A percentile compares a stretch with the other conserved stretches of the same genome.
These are phyloP conservation scores for Crotalus tigris DNA, from an alignment of 2,113 vertebrate species.

Conservation along the genomic window DNA sequence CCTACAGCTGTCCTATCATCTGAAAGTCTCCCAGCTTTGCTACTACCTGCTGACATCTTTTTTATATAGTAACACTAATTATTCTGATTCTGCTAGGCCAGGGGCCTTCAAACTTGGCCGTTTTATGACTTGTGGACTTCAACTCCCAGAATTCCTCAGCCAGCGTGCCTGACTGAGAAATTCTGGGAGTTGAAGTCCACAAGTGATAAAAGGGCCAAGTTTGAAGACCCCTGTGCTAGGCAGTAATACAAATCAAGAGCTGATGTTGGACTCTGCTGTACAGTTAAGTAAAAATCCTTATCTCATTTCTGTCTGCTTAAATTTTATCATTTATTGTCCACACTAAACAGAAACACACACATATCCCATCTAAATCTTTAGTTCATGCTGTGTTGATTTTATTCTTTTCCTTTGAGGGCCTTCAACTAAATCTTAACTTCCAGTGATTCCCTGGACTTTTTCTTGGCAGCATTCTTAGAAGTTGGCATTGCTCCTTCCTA, in stretches of 20 bases:
- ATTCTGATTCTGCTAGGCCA: background rate
- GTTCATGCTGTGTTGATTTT: background rate
- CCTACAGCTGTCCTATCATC: background rate
- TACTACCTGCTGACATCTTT: background rate
- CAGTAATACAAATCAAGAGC: background rate
- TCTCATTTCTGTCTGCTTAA: background rate
- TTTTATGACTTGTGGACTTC: no score
- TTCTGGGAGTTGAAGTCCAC: no score
- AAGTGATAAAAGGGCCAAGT: no score
- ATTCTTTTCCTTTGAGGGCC: background rate
- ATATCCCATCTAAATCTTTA: background rate
- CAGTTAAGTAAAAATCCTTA: background rate
- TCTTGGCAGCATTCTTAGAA: background rate
- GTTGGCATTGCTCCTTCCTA: background rate
- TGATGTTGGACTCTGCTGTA: background rate
- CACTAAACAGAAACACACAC: background rate
- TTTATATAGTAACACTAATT: background rate
- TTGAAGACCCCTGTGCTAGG: background rate
- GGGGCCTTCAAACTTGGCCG: no score
- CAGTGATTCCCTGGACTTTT: background rate
- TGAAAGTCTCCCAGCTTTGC: background rate
- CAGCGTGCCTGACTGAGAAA: no score
- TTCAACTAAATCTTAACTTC: background rate
- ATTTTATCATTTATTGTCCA: background rate
- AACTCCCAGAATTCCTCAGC: no score